Percentiles rank a stretch among this genome's conserved stretches.
These are phyloP conservation scores for Melikaiella ostensackeni DNA, from an alignment of 2,888 invertebrate species.

Conservation along the genomic window DNA sequence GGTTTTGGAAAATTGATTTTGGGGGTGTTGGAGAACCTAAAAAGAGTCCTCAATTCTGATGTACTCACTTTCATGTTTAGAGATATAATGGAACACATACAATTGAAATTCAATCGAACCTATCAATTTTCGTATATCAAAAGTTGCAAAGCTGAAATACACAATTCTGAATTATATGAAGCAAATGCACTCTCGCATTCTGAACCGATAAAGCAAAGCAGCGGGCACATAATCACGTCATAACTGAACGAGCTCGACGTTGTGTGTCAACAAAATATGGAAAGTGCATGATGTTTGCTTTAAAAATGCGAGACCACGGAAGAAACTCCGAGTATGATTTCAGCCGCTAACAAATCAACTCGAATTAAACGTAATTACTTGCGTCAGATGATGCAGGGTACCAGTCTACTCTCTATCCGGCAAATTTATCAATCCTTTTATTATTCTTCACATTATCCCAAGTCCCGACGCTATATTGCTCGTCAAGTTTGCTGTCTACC, in stretches of 20 bases:
- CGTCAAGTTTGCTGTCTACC: neutral
- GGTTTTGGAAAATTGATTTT: too few relatives aligned
- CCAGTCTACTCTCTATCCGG: conserved; percentile 57
- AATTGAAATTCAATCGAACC: too few relatives aligned
- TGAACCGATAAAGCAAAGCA: neutral
- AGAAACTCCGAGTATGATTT: conserved; percentile 58
- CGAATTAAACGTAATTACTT: conserved; percentile 71
- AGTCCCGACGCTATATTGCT: neutral
- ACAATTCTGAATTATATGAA: neutral
- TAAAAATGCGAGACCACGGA: conserved; percentile 21
- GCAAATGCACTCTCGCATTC: neutral
- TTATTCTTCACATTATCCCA: neutral
- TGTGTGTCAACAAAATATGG: conserved; percentile 21
- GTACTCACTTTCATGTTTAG: too few relatives aligned
- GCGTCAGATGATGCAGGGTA: conserved; percentile 61
- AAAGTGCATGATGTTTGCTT: conserved; percentile 35
- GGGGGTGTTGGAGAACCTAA: too few relatives aligned
- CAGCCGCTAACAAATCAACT: conserved; percentile 68
- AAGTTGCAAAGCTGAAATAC: neutral
- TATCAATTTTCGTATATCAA: too few relatives aligned
- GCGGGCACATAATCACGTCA: conserved; percentile 11
- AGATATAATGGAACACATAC: too few relatives aligned
- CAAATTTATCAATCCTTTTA: conserved; percentile 62
- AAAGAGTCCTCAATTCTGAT: too few relatives aligned
- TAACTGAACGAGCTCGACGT: neutral